Conservation (phyloP, 2,113 vertebrate genomes). For the Takifugu bimaculatus region DNA sequence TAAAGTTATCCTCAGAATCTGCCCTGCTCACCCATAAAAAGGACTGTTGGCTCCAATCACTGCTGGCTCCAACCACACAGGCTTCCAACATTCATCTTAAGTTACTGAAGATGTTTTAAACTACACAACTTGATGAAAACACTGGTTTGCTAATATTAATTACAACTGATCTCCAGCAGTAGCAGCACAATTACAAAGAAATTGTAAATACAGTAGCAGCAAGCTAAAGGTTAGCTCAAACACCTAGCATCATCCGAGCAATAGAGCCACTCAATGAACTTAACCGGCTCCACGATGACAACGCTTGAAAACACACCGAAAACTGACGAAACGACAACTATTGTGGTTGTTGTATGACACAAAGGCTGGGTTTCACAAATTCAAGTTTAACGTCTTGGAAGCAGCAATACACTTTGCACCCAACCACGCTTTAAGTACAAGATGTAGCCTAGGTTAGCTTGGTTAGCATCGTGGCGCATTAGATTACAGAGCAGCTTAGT, state of each 20-base stretch:
- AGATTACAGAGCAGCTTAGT: neutral
- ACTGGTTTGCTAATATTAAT: neutral
- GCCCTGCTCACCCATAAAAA: too few relatives aligned
- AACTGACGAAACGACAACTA: neutral
- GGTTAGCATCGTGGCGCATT: neutral
- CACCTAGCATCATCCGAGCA: slow-evolving; percentile 8
- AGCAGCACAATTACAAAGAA: neutral
- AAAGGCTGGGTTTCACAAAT: neutral
- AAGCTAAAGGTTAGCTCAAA: slow-evolving; percentile 3
- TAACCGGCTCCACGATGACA: neutral
- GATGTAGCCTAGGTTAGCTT: slow-evolving; percentile 3
- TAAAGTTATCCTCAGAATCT: neutral
- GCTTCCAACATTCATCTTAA: too few relatives aligned
- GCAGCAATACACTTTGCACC: neutral
- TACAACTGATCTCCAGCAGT: too few relatives aligned
- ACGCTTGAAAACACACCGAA: neutral
- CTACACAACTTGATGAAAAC: too few relatives aligned
- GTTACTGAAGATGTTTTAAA: too few relatives aligned
- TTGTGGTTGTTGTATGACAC: neutral
- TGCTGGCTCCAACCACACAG: too few relatives aligned
- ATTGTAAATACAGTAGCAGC: neutral
- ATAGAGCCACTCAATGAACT: neutral
- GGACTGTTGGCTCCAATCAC: too few relatives aligned
- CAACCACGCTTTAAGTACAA: neutral
- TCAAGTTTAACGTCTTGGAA: neutral